Percentiles rank a stretch among this genome's conserved stretches.
These are phyloP conservation scores for Itoplectis maculator DNA, from an alignment of 2,888 invertebrate species.

Conservation along the genomic window DNA sequence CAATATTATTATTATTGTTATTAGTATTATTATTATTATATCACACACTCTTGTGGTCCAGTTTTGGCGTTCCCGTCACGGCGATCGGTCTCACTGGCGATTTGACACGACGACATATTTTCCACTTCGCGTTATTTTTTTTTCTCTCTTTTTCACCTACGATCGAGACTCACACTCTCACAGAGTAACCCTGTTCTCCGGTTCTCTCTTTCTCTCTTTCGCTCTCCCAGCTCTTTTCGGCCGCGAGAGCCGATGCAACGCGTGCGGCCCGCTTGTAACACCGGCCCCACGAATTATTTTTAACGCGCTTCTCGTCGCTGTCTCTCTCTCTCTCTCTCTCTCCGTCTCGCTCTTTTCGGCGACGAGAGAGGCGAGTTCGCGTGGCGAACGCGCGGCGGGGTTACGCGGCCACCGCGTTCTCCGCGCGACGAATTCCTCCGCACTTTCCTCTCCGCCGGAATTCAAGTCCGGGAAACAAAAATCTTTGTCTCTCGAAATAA, in stretches of 20 bases:
- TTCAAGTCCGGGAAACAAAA: neutral
- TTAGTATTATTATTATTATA: neutral
- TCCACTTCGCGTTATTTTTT: neutral
- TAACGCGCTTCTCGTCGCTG: constrained; percentile 38
- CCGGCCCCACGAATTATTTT: constrained; percentile 54
- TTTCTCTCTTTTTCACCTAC: no score
- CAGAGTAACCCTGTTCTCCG: neutral
- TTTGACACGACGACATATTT: constrained; percentile 55
- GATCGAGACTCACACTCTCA: constrained; percentile 13
- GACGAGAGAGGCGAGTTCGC: constrained; percentile 18
- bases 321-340: constrained; percentile 23
- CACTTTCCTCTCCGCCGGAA: constrained; percentile 10
- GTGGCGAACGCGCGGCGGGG: constrained; percentile 11
- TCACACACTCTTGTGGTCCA: no score
- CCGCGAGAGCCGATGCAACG: constrained; percentile 56
- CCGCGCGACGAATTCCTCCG: constrained; percentile 14
- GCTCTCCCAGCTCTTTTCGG: neutral
- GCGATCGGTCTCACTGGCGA: constrained; percentile 53
- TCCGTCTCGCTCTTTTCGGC: constrained; percentile 17
- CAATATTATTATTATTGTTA: neutral
- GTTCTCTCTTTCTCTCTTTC: neutral
- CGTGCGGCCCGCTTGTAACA: constrained; percentile 18
- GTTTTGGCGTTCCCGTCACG: constrained; percentile 47
- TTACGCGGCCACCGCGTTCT: constrained; percentile 25
- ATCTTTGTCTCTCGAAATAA: neutral